Evolutionary conservation across 1,140 invertebrate genomes (phyloP), one percentile per base, ranked within the genome.

Genomic region (Batillaria attramentaria): DNA sequence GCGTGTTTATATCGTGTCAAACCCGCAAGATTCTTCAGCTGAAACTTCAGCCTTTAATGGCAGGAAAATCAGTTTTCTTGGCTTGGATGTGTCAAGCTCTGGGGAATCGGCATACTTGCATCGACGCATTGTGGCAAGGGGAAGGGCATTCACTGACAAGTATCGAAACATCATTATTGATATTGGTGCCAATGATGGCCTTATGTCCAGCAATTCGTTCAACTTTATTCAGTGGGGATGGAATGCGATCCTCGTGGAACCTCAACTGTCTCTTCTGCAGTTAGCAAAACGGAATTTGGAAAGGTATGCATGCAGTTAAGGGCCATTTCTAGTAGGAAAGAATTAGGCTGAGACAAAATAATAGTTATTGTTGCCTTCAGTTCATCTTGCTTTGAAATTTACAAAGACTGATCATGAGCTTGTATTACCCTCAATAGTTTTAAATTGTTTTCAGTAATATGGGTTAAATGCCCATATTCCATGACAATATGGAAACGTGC

Each of bases 161-260:
- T 87, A 82, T 65, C n/a, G 60, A 4, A 73, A 77, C 37, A 62
- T 89, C 8, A 81, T 89, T 13, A 80, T 89, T 16, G 88, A 89
- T 76, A 87, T 89, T 65, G 88, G 88, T 42, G 88, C 88, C 18
- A 89, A 89, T 80, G 88, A 89, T 83, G 88, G 88, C 35, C 76
- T 89, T 16, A 43, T 88, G 42, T 88, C 85, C 0, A 89, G 88
- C 68, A 89, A 89, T 66, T 89, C 88, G 2, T 88, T 85, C 73
- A 89, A 89, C 74, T 85, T 89, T 65, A 87, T 89, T n/a, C 88
- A 88, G 72, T 81, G 81, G 78, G 88, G 88, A 5, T 89, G 88
- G 88, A 84, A 79, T 77, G 88, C 85, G 5, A 79, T 88, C 3
- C 79, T 89, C 1, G 87, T 89, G 35, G 88, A 89, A 79, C 88